Percentiles rank a stretch among this genome's conserved stretches.
Conservation (phyloP, 64 coral and sea anemone species). For the Astreopora myriophthalma region DNA sequence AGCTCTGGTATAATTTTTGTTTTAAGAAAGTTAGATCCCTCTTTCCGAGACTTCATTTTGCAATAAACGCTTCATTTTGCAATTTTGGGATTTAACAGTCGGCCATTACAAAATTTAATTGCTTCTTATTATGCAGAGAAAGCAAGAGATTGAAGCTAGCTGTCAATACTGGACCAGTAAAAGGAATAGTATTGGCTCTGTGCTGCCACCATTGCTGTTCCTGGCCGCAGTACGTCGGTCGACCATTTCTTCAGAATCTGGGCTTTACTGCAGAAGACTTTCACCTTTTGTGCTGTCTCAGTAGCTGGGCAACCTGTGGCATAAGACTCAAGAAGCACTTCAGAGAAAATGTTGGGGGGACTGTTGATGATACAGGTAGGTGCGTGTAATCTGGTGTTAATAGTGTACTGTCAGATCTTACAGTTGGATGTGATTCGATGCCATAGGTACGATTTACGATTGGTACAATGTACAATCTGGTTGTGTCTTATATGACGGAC, state of each 20-base stretch:
- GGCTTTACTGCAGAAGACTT: slow-evolving; percentile 85
- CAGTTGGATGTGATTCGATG: too few species aligned
- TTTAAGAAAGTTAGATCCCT: too few species aligned
- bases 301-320: slow-evolving; percentile 99
- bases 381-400: too few species aligned
- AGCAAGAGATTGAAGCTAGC: slow-evolving; percentile 62
- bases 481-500: too few species aligned
- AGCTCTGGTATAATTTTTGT: too few species aligned
- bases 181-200: slow-evolving; percentile 83
- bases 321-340: slow-evolving; percentile 23
- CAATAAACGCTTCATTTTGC: too few species aligned
- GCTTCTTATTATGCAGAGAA: background rate
- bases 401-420: too few species aligned
- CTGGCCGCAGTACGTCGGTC: slow-evolving; percentile 95
- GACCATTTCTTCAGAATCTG: slow-evolving; percentile 74
- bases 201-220: slow-evolving; percentile 98
- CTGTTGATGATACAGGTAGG: background rate
- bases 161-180: slow-evolving; percentile 14
- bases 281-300: slow-evolving; percentile 87
- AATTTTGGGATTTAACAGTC: too few species aligned
- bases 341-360: background rate
- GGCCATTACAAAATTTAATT: too few species aligned
- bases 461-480: too few species aligned
- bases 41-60: too few species aligned
- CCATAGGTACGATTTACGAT: too few species aligned